Conservation (phyloP, 1,140 invertebrate species). For the Parasteatoda tepidariorum region DNA sequence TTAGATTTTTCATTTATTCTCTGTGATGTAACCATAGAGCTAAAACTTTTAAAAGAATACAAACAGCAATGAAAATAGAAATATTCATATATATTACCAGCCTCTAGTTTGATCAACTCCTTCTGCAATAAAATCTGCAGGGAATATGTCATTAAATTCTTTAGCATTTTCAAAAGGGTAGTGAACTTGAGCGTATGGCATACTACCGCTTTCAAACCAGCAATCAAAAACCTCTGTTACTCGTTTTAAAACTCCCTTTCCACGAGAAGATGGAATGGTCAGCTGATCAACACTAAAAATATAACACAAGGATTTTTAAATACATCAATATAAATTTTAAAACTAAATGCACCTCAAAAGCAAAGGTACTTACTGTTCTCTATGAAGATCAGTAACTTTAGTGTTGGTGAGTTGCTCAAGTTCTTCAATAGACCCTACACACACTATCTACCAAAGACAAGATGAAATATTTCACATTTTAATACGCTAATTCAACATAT, state of each 20-base stretch:
- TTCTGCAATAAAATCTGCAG: constrained; percentile 99
- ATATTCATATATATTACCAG: too few species aligned
- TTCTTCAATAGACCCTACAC: constrained; percentile 94
- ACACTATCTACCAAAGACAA: constrained; percentile 75
- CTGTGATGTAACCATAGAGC: too few species aligned
- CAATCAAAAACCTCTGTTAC: constrained; percentile 98
- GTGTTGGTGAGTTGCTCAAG: constrained; percentile 84
- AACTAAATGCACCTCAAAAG: neutral
- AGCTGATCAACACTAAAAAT: constrained; percentile 83
- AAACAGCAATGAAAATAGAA: too few species aligned
- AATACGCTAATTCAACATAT: neutral
- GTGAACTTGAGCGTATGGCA: constrained; percentile 88
- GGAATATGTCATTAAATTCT: constrained; percentile 94
- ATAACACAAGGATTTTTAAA: neutral
- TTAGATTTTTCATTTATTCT: too few species aligned
- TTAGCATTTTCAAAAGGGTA: constrained; percentile 95
- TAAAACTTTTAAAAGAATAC: too few species aligned
- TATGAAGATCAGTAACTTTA: constrained; percentile 90
- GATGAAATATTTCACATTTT: neutral
- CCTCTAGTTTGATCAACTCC: constrained; percentile 99
- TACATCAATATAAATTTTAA: neutral
- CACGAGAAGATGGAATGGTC: constrained; percentile 89
- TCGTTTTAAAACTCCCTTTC: constrained; percentile 83
- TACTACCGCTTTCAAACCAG: constrained; percentile 99
- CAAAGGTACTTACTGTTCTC: constrained; percentile 78